Percentiles rank a stretch among this genome's conserved stretches.
Evolutionary conservation across 2,113 vertebrate genomes (phyloP).

Genomic region (Crotalus viridis): DNA sequence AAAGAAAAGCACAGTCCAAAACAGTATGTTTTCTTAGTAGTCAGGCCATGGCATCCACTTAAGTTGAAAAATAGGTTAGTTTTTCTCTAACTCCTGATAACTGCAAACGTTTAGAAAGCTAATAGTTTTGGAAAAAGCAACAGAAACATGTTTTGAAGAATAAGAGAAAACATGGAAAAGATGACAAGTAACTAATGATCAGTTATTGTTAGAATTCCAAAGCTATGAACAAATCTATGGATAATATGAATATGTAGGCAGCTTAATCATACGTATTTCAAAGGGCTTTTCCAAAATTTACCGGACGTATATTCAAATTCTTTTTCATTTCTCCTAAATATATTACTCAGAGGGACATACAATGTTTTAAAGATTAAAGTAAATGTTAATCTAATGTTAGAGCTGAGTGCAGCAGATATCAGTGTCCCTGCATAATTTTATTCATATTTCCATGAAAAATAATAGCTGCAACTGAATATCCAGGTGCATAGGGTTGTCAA

Average conservation of each 20-base stretch:
- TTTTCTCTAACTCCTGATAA: conserved; percentile 39
- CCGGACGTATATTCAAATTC: conserved; percentile 7
- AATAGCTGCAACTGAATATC: neutral
- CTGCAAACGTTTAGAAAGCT: conserved; percentile 68
- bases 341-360: neutral
- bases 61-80: conserved; percentile 64
- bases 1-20: conserved; percentile 52
- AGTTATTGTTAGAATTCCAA: neutral
- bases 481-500: neutral
- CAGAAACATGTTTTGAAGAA: conserved; percentile 59
- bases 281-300: conserved; percentile 12
- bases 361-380: neutral
- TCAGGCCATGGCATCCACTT: conserved; percentile 48
- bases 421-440: neutral
- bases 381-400: neutral
- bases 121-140: conserved; percentile 58
- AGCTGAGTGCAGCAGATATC: neutral
- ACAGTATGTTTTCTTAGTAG: conserved; percentile 53
- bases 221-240: conserved; percentile 30
- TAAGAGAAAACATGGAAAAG: conserved; percentile 55
- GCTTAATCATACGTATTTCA: neutral
- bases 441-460: neutral
- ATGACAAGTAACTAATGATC: conserved; percentile 49
- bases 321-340: neutral
- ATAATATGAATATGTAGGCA: neutral